Percentiles rank a stretch among this genome's conserved stretches.
Evolutionary conservation across 2,888 invertebrate genomes (phyloP).

Genomic region (Amphipyra berbera): DNA sequence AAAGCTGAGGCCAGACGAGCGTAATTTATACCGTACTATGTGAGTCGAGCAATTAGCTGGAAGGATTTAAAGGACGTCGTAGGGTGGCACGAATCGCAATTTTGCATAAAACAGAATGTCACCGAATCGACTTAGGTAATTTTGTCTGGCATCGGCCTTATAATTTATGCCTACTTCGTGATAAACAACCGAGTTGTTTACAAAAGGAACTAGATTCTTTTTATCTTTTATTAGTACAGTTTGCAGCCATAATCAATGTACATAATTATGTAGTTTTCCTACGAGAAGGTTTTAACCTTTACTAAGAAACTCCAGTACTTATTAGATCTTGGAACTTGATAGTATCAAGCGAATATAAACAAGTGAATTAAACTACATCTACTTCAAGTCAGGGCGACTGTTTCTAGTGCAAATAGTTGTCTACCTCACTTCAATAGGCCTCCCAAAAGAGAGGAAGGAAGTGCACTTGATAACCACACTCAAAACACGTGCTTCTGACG

Average conservation of each 20-base stretch:
- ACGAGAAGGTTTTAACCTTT: slow-evolving; percentile 28
- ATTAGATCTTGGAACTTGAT: slow-evolving; percentile 27
- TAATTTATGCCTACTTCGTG: neutral
- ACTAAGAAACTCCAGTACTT: slow-evolving; percentile 24
- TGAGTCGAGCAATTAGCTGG: no score
- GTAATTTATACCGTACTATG: no score
- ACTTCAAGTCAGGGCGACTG: no score
- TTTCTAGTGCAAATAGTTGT: neutral
- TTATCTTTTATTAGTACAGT: slow-evolving; percentile 9
- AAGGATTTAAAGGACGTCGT: no score
- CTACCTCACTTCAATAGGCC: no score
- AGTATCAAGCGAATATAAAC: neutral
- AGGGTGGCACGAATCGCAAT: no score
- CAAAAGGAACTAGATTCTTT: slow-evolving; percentile 12
- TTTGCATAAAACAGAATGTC: no score
- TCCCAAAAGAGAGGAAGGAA: no score
- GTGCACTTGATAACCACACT: neutral
- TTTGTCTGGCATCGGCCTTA: no score
- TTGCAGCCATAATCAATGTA: slow-evolving; percentile 20
- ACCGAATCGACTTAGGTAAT: no score
- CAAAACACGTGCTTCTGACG: neutral
- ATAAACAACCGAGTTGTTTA: slow-evolving; percentile 3
- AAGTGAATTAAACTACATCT: no score
- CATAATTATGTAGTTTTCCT: slow-evolving; percentile 38
- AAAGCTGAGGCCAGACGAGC: no score